Evolutionary conservation across 1,140 invertebrate species (phyloP).

Genomic region (Cephus cinctus): DNA sequence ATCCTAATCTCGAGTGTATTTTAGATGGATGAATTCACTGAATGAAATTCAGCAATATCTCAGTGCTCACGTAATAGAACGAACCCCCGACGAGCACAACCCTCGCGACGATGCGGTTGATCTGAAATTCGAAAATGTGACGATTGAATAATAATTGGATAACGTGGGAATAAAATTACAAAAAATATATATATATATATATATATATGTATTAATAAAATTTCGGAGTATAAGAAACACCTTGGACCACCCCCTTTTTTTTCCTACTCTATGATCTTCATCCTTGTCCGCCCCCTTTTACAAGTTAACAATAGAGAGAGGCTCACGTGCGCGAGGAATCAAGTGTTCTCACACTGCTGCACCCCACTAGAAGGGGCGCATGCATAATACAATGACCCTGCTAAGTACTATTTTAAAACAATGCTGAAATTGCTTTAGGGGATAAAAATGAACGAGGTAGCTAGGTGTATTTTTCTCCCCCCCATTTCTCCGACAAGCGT

Average conservation of each 20-base stretch:
- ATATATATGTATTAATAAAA: too few species aligned
- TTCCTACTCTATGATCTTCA: conserved; percentile 7
- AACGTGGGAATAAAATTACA: too few species aligned
- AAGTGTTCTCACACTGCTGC: conserved; percentile 52
- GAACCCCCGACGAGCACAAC: not conserved
- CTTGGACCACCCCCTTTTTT: conserved; percentile 1
- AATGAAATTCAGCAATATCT: too few species aligned
- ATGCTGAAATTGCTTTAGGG: conserved; percentile 60
- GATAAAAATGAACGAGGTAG: conserved; percentile 59
- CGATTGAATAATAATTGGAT: too few species aligned
- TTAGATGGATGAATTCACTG: too few species aligned
- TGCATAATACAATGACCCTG: conserved; percentile 60
- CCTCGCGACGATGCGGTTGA: not conserved
- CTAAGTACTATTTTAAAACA: conserved; percentile 61
- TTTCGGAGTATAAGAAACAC: too few species aligned
- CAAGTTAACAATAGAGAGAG: conserved; percentile 53
- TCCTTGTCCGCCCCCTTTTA: conserved; percentile 10
- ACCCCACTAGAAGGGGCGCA: conserved; percentile 48
- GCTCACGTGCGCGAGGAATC: conserved; percentile 57
- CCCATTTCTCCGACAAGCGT: conserved; percentile 40
- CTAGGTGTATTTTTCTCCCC: conserved; percentile 55
- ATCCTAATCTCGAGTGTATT: too few species aligned
- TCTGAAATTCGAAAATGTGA: too few species aligned
- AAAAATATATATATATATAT: too few species aligned
- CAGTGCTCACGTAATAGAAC: too few species aligned